These are phyloP conservation scores for Rhegmatorhina hoffmannsi DNA, from an alignment of 2,113 vertebrate genomes.

Conservation along the genomic window DNA sequence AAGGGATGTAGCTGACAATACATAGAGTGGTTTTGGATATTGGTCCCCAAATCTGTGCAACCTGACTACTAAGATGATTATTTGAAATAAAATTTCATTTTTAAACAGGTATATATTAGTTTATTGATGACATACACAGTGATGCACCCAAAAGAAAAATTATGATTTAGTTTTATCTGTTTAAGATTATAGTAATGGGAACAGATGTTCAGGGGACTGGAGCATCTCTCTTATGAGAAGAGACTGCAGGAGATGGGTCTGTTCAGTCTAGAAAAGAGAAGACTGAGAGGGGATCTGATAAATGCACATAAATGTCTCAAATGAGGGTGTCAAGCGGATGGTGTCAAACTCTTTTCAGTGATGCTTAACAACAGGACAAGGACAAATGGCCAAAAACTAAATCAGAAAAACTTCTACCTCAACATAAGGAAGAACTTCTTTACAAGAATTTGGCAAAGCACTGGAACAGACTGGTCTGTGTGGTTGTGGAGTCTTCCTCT, in stretches of 20 bases:
- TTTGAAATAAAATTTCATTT: background rate
- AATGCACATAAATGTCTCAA: background rate
- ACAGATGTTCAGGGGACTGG: background rate
- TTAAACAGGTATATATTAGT: background rate
- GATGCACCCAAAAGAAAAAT: background rate
- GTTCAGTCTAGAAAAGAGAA: background rate
- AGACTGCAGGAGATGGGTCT: background rate
- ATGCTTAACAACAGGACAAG: background rate
- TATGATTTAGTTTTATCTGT: background rate
- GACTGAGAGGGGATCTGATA: background rate
- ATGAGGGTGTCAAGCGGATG: too few relatives aligned
- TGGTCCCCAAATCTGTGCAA: fast-evolving
- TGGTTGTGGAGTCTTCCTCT: background rate
- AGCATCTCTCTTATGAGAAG: background rate
- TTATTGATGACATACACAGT: background rate
- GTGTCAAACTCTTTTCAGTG: background rate
- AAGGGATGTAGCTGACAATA: background rate
- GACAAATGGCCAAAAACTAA: background rate
- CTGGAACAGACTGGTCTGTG: background rate
- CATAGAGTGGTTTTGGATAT: background rate
- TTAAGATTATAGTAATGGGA: background rate
- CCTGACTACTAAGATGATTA: background rate
- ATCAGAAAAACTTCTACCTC: background rate
- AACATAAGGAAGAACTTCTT: background rate
- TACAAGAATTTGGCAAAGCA: background rate